A percentile compares a stretch with the other conserved stretches of the same genome.
These are phyloP conservation scores for Ophion ellenae DNA, from an alignment of 2,888 invertebrate species.

Conservation along the genomic window DNA sequence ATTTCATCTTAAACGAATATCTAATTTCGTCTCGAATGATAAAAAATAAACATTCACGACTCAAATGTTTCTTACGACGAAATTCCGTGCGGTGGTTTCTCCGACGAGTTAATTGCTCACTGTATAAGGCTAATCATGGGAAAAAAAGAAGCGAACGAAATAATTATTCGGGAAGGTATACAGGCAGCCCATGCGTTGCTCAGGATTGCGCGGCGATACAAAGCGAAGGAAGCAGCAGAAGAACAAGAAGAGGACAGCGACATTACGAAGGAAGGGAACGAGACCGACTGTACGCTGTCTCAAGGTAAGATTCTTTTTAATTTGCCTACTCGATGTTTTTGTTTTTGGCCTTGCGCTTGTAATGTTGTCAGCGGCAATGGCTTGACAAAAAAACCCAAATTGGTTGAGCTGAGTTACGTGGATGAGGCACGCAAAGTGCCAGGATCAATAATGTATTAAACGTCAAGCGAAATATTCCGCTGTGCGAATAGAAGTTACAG, in stretches of 20 bases:
- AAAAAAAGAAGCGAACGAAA: constrained; percentile 9
- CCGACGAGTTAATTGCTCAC: constrained; percentile 26
- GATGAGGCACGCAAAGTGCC: constrained; percentile 66
- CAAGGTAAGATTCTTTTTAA: constrained; percentile 69
- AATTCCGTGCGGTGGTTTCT: constrained; percentile 24
- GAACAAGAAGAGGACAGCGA: constrained; percentile 6
- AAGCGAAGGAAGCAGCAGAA: constrained; percentile 26
- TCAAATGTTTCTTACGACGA: constrained; percentile 13
- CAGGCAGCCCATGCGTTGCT: constrained; percentile 14
- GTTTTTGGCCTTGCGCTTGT: constrained; percentile 69
- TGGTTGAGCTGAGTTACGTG: constrained; percentile 79
- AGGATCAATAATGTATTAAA: background rate
- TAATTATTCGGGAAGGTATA: background rate
- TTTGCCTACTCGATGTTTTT: constrained; percentile 30
- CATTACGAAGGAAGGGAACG: constrained; percentile 49
- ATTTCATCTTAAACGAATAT: background rate
- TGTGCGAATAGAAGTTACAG: background rate
- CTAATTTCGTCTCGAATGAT: constrained; percentile 1
- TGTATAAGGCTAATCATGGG: constrained; percentile 27
- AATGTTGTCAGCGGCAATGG: constrained; percentile 77
- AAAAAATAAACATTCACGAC: constrained; percentile 15
- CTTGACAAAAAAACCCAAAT: constrained; percentile 76
- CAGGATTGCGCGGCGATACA: constrained; percentile 14
- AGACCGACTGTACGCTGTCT: constrained; percentile 47
- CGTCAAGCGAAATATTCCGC: background rate